Base-by-base conservation (phyloP, 2,797 vertebrate genomes). In the Hippocampus kuda region DNA sequence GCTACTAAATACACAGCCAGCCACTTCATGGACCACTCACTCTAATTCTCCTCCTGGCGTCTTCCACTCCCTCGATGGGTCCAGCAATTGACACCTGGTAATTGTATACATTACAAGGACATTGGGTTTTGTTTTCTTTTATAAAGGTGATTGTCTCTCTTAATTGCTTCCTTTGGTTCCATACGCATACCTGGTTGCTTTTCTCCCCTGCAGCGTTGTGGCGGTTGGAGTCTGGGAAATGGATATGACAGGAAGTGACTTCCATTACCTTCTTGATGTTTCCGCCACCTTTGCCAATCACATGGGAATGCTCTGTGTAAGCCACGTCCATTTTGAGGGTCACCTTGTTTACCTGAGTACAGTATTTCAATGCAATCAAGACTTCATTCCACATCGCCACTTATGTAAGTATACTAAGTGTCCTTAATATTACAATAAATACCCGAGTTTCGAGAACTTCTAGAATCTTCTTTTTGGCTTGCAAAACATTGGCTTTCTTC, bases 261-360 rank as follows among this genome's bases (percentile, higher is more conserved):
- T 92, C 92, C 92, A 93, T 93, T 72, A 93, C 92, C 81, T 90
- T 92, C 79, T 92, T 92, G 72, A 93, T 93, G 88, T 93, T 93
- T 38, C 89, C 90, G 6, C 92, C 92, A 1, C 92, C 91, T 87
- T 92, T 92, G 22, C 92, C 92, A 1, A 93, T 93, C 63, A 93
- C 92, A 2, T 93, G 91, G 26, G 92, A 92, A 83, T 93, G 92
- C 71, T 93, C 92, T 0, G 91, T 92, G 56, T 92, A 88, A 12
- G 91, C 85, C 74, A 93, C 92, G 5, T 93, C 92, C 85, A 93
- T 91, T 88, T 93, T 93, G 51, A 93, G 84, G 26, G 92, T 93
- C 71, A 92, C 92, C 76, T 92, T 93, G 85, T 92, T 92, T 46
- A 91, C 89, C 92, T 93, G 80, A 56, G n/a, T 26, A 7, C 13